Percentiles rank a stretch among this genome's conserved stretches.
These are phyloP conservation scores for Eupithecia tripunctaria DNA, from an alignment of 2,888 invertebrate species.

Conservation along the genomic window DNA sequence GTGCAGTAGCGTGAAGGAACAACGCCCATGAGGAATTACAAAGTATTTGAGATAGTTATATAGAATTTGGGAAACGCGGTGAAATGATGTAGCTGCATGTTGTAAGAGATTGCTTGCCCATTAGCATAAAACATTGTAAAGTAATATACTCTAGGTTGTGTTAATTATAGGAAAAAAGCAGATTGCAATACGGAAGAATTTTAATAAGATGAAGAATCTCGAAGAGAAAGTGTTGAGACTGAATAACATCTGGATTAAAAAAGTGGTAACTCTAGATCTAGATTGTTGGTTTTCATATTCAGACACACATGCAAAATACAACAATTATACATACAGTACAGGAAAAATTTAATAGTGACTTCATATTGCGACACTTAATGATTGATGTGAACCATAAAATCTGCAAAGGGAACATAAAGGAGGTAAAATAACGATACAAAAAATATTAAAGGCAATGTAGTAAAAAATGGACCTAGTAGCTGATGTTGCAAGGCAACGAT, in stretches of 20 bases:
- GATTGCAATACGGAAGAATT: neutral
- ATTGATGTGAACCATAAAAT: neutral
- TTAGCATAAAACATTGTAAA: neutral
- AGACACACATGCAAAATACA: no score
- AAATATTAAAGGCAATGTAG: conserved; percentile 1
- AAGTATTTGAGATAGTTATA: neutral
- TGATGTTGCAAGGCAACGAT: conserved; percentile 8
- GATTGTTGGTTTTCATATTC: no score
- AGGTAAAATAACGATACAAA: neutral
- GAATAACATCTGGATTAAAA: neutral
- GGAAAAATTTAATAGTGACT: neutral
- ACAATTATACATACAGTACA: no score
- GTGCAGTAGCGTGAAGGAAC: neutral
- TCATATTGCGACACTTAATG: neutral
- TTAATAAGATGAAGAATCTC: neutral
- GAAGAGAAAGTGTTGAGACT: neutral
- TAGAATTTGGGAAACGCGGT: neutral
- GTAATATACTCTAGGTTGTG: neutral
- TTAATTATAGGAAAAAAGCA: neutral
- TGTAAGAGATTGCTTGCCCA: neutral
- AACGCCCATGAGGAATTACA: neutral
- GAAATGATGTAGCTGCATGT: neutral
- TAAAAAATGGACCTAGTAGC: neutral
- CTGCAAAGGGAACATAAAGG: neutral
- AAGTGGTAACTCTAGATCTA: no score